Base-by-base conservation (phyloP, 2,888 invertebrate species). In the Cinara cedri region DNA sequence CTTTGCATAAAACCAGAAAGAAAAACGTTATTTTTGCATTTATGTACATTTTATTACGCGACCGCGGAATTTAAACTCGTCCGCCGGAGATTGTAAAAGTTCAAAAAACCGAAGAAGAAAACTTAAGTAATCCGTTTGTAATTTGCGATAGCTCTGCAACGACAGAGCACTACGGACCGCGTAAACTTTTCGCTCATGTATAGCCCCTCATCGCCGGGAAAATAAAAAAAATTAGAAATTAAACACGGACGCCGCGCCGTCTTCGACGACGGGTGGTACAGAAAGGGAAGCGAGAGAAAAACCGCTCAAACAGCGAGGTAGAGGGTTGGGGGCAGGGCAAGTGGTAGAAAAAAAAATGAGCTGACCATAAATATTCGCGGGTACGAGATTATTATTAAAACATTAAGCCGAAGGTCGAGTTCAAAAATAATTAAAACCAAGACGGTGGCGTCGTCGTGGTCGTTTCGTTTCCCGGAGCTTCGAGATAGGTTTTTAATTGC, bases 311-410 rank as follows among this genome's bases (percentile, higher is more conserved):
- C 34, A 34, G 6, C 34, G 34, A 4, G 34, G n/a, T n/a, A n/a
- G n/a, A n/a, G n/a, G n/a, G n/a, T n/a, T n/a, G n/a, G n/a, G 34
- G 34, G 6, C 34, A 34, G 6, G 34, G 24, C 66, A 10, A 21
- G 13, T 21, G 21, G 51, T n/a, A 21, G 46, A 49, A 51, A 54
- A 34, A 51, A 49, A 66, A 21, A 26, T 19, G 34, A 6, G 49
- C 3, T 62, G 72, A 14, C 49, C 62, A 19, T 62, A 72, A 62
- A 72, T 46, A 62, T 72, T 26, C 26, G 26, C 19, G 46, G 21
- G 44, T 26, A 42, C 55, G 46, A 66, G 76, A 76, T 66, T 46
- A 76, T 76, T 76, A 76, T 76, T 66, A 76, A 76, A 66, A 76
- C 66, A 46, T 76, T 66, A 76, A 46, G 65, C 65, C 44, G 72